A percentile compares a stretch with the other conserved stretches of the same genome.
Evolutionary conservation across 2,113 vertebrate species (phyloP).

Genomic region (Ramphastos sulfuratus): DNA sequence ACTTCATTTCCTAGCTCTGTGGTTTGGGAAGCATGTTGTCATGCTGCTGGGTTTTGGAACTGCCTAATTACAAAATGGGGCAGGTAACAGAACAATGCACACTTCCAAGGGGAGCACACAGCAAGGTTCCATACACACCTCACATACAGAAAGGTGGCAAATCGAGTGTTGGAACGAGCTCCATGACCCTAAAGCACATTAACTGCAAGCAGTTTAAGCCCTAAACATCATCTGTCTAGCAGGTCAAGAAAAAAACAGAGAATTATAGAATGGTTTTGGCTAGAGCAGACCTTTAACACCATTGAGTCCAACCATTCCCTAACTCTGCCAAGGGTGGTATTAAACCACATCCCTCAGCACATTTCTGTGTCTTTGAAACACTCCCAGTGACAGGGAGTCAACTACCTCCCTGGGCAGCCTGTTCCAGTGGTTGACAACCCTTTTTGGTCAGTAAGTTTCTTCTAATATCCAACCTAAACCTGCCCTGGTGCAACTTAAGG

Average conservation of each 20-base stretch:
- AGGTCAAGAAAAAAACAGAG: not conserved
- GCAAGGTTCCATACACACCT: not conserved
- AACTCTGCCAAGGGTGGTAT: too few species aligned
- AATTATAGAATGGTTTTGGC: too few species aligned
- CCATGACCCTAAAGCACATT: not conserved
- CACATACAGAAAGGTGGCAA: not conserved
- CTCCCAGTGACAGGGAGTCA: too few species aligned
- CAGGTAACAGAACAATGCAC: not conserved
- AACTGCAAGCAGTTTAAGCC: not conserved
- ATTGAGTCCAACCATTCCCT: too few species aligned
- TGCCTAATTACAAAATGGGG: not conserved
- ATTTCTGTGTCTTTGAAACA: too few species aligned
- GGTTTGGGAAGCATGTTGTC: fast-evolving
- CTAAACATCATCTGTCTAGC: not conserved
- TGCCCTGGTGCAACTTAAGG: too few species aligned
- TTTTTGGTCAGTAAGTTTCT: too few species aligned
- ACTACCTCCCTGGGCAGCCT: too few species aligned
- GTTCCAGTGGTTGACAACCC: too few species aligned
- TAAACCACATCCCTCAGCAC: too few species aligned
- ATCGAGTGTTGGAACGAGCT: not conserved
- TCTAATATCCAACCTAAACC: too few species aligned
- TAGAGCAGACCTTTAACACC: too few species aligned
- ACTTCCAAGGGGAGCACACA: fast-evolving
- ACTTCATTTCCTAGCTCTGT: fast-evolving
- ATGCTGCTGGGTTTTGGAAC: not conserved